Evolutionary conservation across 1,140 invertebrate genomes (phyloP).

Genomic region (Brachionus asplanchnoidis): DNA sequence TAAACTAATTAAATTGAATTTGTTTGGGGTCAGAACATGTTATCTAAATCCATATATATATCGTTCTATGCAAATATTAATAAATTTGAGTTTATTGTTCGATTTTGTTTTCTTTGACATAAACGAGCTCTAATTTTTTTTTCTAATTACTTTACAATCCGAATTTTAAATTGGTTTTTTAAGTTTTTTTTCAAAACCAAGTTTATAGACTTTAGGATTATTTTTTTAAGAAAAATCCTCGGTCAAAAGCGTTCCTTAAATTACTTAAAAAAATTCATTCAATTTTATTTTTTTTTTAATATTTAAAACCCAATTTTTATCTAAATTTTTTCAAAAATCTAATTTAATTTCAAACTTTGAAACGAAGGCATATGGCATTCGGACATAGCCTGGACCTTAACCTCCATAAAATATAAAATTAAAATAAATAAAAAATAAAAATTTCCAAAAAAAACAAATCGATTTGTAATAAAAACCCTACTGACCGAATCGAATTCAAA

Average conservation of each 20-base stretch:
- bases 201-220: not conserved
- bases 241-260: not conserved
- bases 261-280: too few relatives aligned
- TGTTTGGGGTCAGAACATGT: not conserved
- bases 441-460: not conserved
- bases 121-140: not conserved
- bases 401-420: not conserved
- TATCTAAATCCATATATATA: not conserved
- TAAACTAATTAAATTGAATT: constrained; percentile 22
- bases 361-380: too few relatives aligned
- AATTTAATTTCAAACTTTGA: too few relatives aligned
- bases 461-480: not conserved
- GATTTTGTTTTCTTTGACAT: not conserved
- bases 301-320: too few relatives aligned
- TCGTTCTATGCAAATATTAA: not conserved
- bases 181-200: not conserved
- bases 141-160: not conserved
- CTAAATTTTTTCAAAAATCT: too few relatives aligned
- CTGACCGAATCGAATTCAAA: not conserved
- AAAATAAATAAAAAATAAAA: not conserved
- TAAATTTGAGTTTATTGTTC: not conserved
- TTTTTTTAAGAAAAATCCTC: not conserved
- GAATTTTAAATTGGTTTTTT: not conserved
- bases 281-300: too few relatives aligned
- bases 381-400: too few relatives aligned